phyloP scores from a whole-genome alignment of 1,140 invertebrate species.

The Euura saliciscinereae region DNA sequence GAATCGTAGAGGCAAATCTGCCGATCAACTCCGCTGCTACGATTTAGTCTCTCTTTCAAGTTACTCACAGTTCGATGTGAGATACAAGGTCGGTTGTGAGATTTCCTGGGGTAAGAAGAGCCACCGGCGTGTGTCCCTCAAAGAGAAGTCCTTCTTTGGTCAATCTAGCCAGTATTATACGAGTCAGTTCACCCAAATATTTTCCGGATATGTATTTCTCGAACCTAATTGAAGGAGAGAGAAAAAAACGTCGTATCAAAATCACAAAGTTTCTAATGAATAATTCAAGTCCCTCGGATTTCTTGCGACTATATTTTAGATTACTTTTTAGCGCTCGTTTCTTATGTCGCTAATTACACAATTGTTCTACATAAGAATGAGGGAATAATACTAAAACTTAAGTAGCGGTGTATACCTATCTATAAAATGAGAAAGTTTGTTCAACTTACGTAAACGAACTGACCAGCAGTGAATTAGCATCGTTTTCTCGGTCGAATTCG shows the following conservation, averaged over 20 bases:
- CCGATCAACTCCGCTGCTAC: not conserved
- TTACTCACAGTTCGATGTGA: constrained; percentile 70
- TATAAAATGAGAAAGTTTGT: not conserved
- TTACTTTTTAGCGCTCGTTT: no score
- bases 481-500: constrained; percentile 70
- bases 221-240: constrained; percentile 56
- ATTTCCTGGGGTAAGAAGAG: constrained; percentile 54
- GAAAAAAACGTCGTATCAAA: no score
- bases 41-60: not conserved
- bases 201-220: constrained; percentile 74
- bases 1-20: not conserved
- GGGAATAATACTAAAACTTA: no score
- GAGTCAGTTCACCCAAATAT: constrained; percentile 70
- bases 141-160: constrained; percentile 64
- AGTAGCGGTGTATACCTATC: not conserved
- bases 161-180: constrained; percentile 63
- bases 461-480: constrained; percentile 62
- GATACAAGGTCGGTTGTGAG: constrained; percentile 77
- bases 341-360: no score
- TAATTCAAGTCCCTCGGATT: no score
- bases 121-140: constrained; percentile 51
- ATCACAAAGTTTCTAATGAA: no score
- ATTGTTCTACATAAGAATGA: no score
- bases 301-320: no score
- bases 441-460: constrained; percentile 63